phyloP scores from a whole-genome alignment of 2,113 vertebrate genomes.

The Rhabdornis inornatus region DNA sequence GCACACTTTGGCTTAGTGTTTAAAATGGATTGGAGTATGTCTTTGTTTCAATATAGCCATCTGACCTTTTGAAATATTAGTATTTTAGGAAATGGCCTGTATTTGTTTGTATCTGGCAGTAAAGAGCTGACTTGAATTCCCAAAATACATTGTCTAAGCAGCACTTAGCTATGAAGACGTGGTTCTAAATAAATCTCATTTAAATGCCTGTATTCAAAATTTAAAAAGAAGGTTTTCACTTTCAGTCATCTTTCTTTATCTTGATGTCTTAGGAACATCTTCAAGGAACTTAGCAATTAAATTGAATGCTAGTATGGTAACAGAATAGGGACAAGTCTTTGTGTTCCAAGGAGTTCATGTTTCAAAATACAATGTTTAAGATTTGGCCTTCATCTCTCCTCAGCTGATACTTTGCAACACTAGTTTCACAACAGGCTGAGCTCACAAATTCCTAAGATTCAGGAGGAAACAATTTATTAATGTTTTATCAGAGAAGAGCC shows the following conservation, averaged over 20 bases:
- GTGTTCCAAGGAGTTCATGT: not conserved
- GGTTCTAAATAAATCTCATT: constrained; percentile 12
- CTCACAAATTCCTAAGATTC: not conserved
- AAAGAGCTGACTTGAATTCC: not conserved
- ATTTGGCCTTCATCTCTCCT: not conserved
- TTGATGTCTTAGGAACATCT: not conserved
- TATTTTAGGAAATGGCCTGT: constrained; percentile 36
- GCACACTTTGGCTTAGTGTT: not conserved
- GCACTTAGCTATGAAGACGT: not conserved
- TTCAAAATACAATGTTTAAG: not conserved
- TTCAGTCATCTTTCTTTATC: not conserved
- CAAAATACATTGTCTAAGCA: not conserved
- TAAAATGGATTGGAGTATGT: not conserved
- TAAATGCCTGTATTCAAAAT: not conserved
- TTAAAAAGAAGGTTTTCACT: not conserved
- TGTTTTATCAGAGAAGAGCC: not conserved
- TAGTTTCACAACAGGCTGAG: not conserved
- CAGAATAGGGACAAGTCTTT: not conserved
- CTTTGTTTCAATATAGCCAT: not conserved
- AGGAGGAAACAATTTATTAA: not conserved
- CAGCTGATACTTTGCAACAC: not conserved
- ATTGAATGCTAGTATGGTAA: not conserved
- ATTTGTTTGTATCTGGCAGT: not conserved
- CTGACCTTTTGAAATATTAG: constrained; percentile 41
- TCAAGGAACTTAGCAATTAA: not conserved